These are phyloP conservation scores for Apus apus DNA, from an alignment of 2,113 vertebrate genomes.

Conservation along the genomic window DNA sequence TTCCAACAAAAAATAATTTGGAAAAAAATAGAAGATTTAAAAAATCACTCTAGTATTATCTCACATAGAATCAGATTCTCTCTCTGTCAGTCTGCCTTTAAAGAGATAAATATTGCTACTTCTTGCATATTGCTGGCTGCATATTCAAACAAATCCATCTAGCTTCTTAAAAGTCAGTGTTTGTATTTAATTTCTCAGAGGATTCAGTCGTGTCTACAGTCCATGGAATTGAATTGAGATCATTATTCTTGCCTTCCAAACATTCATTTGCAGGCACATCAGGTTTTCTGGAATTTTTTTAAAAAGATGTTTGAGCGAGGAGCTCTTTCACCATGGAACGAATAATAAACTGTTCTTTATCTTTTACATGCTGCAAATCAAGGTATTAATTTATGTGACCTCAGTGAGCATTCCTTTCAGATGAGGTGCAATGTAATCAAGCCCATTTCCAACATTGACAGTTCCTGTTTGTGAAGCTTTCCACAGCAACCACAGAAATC, in stretches of 20 bases:
- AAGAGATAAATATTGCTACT: not conserved
- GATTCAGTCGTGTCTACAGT: not conserved
- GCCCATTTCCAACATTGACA: not conserved
- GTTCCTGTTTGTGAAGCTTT: not conserved
- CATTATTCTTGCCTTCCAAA: not conserved
- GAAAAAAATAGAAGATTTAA: not conserved
- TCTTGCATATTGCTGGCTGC: not conserved
- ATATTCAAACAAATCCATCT: not conserved
- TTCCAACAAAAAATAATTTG: not conserved
- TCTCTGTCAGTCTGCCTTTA: not conserved
- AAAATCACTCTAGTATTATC: not conserved
- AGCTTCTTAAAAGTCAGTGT: not conserved
- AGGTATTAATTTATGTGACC: not conserved
- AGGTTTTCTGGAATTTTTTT: not conserved
- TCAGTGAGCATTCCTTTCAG: not conserved
- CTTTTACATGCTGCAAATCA: not conserved
- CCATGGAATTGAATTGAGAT: not conserved
- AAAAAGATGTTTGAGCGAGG: not conserved
- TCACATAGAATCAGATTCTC: not conserved
- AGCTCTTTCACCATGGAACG: not conserved
- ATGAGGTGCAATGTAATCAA: not conserved
- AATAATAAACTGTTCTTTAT: not conserved
- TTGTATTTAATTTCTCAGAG: constrained; percentile 44
- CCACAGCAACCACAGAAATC: not conserved
- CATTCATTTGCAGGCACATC: not conserved